phyloP scores from a whole-genome alignment of 2,113 vertebrate genomes.

The Chloropsis hardwickii region DNA sequence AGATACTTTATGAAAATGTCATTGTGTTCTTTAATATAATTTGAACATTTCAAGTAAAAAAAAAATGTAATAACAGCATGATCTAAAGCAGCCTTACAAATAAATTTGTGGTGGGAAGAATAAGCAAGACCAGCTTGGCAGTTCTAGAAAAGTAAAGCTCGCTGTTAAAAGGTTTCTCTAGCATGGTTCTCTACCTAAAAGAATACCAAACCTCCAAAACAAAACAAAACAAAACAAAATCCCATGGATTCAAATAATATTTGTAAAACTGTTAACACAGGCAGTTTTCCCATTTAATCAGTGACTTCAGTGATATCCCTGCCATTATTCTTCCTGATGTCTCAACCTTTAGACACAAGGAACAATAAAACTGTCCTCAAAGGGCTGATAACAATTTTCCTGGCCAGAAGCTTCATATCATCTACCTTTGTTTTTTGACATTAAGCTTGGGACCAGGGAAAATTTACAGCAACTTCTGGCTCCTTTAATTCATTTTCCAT shows the following conservation, averaged over 20 bases:
- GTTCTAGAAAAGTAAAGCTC: neutral
- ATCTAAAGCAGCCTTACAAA: neutral
- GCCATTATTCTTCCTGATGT: neutral
- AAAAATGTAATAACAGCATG: neutral
- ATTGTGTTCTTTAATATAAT: neutral
- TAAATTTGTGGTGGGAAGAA: neutral
- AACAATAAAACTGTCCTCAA: neutral
- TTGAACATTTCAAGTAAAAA: neutral
- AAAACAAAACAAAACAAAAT: neutral
- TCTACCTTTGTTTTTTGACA: neutral
- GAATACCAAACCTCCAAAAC: neutral
- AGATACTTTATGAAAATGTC: neutral
- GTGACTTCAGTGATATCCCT: neutral
- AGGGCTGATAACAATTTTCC: neutral
- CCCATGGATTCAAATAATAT: neutral
- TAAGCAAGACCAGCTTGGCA: neutral
- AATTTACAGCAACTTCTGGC: neutral
- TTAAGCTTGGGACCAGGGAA: neutral
- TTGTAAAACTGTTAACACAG: neutral
- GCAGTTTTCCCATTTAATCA: neutral
- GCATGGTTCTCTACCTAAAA: neutral
- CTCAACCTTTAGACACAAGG: neutral
- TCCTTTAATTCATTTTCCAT: neutral
- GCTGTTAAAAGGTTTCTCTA: neutral
- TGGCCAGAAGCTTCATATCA: neutral